Conservation (phyloP, 2,888 invertebrate species). For the Dicyrtoma fusca region DNA sequence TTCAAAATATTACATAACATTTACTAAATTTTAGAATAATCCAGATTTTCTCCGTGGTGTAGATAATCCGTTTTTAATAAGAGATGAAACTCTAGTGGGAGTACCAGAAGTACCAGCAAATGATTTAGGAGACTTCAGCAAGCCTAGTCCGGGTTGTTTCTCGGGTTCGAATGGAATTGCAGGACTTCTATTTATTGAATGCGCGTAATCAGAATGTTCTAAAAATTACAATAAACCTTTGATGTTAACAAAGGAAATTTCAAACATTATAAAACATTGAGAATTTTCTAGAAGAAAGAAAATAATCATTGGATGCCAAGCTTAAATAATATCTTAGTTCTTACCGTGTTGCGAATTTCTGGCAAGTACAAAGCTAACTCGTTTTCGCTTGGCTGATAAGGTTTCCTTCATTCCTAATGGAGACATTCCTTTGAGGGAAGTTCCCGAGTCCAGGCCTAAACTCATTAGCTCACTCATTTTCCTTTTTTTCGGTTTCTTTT, state of each 20-base stretch:
- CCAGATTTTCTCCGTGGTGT: slow-evolving; percentile 19
- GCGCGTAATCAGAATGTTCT: slow-evolving; percentile 73
- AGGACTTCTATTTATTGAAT: slow-evolving; percentile 72
- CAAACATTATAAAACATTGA: background rate
- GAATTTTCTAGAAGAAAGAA: background rate
- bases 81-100: background rate
- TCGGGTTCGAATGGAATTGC: slow-evolving; percentile 74
- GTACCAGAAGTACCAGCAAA: background rate
- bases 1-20: background rate
- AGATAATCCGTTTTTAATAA: background rate
- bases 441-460: background rate
- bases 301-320: too few relatives aligned
- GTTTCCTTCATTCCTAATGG: background rate
- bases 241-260: too few relatives aligned
- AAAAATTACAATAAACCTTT: slow-evolving; percentile 13
- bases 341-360: slow-evolving; percentile 69
- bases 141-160: slow-evolving; percentile 71
- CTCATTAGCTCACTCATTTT: slow-evolving; percentile 12
- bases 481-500: slow-evolving; percentile 14
- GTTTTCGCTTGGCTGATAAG: slow-evolving; percentile 59
- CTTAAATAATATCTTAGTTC: background rate
- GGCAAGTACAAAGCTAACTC: slow-evolving; percentile 74
- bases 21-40: background rate
- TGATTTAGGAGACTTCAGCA: slow-evolving; percentile 65
- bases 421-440: too few relatives aligned